Conservation (phyloP, 2,888 invertebrate species). For the Drosophila monieri region DNA sequence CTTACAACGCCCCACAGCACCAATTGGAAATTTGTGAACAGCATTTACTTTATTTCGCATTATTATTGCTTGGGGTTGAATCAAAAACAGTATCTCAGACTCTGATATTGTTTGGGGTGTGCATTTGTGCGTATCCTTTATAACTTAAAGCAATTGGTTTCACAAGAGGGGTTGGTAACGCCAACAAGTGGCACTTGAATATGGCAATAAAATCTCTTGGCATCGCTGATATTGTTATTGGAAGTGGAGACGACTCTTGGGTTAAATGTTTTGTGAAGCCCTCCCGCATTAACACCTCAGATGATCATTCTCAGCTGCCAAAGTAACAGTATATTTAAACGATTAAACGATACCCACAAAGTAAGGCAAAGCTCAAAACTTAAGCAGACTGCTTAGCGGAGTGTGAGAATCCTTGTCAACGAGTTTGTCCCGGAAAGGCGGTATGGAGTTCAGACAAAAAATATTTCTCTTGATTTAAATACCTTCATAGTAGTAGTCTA, state of each 20-base stretch:
- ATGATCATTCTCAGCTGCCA: constrained; percentile 4
- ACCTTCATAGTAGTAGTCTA: too few relatives aligned
- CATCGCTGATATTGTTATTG: constrained; percentile 43
- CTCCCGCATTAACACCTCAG: constrained; percentile 6
- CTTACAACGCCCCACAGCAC: neutral
- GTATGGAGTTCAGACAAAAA: neutral
- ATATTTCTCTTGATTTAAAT: neutral
- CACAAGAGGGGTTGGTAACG: constrained; percentile 7
- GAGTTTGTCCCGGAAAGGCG: constrained; percentile 1
- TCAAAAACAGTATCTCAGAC: neutral
- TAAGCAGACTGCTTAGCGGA: constrained; percentile 29
- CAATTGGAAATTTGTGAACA: constrained; percentile 53
- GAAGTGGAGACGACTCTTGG: constrained; percentile 6
- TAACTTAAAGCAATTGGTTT: constrained; percentile 63
- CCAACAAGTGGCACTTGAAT: constrained; percentile 81
- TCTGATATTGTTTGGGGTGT: constrained; percentile 17
- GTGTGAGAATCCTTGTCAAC: constrained; percentile 18
- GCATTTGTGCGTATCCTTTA: constrained; percentile 65
- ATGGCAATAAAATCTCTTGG: constrained; percentile 78
- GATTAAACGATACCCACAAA: constrained; percentile 3
- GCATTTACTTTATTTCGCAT: constrained; percentile 57
- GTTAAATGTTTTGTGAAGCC: constrained; percentile 18
- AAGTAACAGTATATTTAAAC: constrained; percentile 6
- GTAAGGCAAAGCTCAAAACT: constrained; percentile 28
- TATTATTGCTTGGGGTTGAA: constrained; percentile 45